Evolutionary conservation across 2,113 vertebrate genomes (phyloP), one percentile per base, ranked within the genome.

Genomic region (Actenoides hombroni): DNA sequence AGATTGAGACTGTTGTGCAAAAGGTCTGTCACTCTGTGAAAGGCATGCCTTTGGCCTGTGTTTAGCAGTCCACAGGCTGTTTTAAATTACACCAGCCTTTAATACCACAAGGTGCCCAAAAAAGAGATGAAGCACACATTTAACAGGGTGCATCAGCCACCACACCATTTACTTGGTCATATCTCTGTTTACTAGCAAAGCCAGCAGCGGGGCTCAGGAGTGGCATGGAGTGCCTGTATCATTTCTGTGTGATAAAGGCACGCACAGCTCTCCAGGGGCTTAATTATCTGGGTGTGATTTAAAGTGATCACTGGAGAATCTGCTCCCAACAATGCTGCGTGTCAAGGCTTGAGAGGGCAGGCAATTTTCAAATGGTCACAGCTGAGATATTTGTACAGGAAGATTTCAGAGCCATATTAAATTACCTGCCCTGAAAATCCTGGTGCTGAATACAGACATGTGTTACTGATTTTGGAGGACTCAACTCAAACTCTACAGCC

Each of bases 381-480:
- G 77, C 75, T 73, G 35, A 74, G 56, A 28, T 88, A 71, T 71
- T 90, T 68, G 76, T 71, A 81, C 51, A 78, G 60, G 44, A 87
- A 78, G 65, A 82, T 79, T 86, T 94, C 83, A 89, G 70, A 92
- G 44, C 77, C 69, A 31, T 89, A 89, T 89, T 93, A 82, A 94
- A 96, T 92, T 93, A 69, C 83, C 69, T 70, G 57, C 80, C 53
- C 31, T 84, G 77, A 83, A 93, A 94, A 85, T 74, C 35, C 80
- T 87, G 65, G 33, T 91, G 74, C 48, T 92, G 91, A 94, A 91
- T 95, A 71, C 86, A 76, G 81, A 84, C 25, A 3, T 20, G 53
- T 1, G 0, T 85, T 96, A 96, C 94, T 68, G 92, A 96, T 94
- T 96, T 90, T 86, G 42, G n/a, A 88, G 80, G 51, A 88, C 63